Evolutionary conservation across 2,113 vertebrate genomes (phyloP), one percentile per base, ranked within the genome.

Genomic region (Sphaerodactylus townsendi): DNA sequence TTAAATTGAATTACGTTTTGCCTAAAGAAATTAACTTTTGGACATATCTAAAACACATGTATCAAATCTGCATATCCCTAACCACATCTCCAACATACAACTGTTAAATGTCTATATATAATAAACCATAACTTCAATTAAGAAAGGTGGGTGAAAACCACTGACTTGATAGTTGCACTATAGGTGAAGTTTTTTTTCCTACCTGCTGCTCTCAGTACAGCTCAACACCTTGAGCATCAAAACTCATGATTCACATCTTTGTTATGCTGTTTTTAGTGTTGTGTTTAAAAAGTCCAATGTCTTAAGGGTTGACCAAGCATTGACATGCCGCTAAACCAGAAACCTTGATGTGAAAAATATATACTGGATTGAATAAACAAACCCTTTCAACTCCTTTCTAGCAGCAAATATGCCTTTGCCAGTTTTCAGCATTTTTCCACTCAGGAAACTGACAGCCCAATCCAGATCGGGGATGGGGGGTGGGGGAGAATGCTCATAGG

Each of bases 281-380:
- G n/a, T 65, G 39, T 48, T 82, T 74, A 82, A 82, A n/a, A 82
- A 82, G 70, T 19, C n/a, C 37, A 64, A 62, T 30, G 30, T 82
- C 81, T 82, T 64, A 65, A 82, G 59, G 39, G 30, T 65, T 82
- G 81, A 75, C 71, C 56, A 75, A 75, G n/a, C 81, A 65, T 48
- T 82, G 81, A 75, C 70, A 74, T 65, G 39, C 59, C 71, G 65
- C 48, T 82, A 82, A 82, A 65, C 71, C 41, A 65, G n/a, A 82
- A 74, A 37, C 41, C 56, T 73, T 74, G 81, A 82, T 75, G 56
- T 82, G 50, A 82, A 82, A 82, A 82, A 46, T 37, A 65, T 59
- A 74, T 21, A n/a, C 39, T 46, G 39, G 69, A 82, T 65, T 74
- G 44, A 64, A 82, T 82, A 75, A 82, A 74, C 50, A 82, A 82